Conservation (phyloP, 2,113 vertebrate species). For the Calypte anna region DNA sequence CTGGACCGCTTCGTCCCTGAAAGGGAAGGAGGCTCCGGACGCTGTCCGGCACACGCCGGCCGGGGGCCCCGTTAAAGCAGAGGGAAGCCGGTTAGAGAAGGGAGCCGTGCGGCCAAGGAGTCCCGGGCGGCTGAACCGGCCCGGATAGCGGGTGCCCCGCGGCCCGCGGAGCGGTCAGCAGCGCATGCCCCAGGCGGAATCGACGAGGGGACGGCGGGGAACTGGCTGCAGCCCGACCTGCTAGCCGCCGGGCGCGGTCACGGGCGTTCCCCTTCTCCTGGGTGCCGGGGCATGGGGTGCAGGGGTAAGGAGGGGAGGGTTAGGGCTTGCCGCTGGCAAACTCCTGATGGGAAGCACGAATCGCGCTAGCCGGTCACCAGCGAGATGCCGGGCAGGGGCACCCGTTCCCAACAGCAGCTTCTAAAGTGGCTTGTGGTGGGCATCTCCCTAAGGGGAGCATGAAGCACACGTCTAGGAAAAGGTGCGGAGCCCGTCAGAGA, state of each 20-base stretch:
- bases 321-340: not conserved
- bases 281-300: not conserved
- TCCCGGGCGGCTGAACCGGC: too few relatives aligned
- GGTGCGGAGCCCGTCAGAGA: not conserved
- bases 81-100: not conserved
- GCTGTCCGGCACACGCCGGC: not conserved
- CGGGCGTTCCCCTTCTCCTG: not conserved
- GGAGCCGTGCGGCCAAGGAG: not conserved
- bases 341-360: too few relatives aligned
- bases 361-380: fast-evolving
- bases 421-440: fast-evolving
- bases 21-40: not conserved
- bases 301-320: too few relatives aligned
- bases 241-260: not conserved
- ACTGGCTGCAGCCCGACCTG: not conserved
- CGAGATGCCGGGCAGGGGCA: not conserved
- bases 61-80: not conserved
- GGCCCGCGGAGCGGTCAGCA: not conserved
- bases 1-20: not conserved
- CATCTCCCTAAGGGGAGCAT: not conserved
- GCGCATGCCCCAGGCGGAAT: too few relatives aligned
- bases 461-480: fast-evolving
- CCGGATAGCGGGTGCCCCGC: too few relatives aligned
- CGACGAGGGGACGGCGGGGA: too few relatives aligned
- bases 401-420: fast-evolving